Base-by-base conservation (phyloP, 2,113 vertebrate species). In the Istiophorus platypterus region DNA sequence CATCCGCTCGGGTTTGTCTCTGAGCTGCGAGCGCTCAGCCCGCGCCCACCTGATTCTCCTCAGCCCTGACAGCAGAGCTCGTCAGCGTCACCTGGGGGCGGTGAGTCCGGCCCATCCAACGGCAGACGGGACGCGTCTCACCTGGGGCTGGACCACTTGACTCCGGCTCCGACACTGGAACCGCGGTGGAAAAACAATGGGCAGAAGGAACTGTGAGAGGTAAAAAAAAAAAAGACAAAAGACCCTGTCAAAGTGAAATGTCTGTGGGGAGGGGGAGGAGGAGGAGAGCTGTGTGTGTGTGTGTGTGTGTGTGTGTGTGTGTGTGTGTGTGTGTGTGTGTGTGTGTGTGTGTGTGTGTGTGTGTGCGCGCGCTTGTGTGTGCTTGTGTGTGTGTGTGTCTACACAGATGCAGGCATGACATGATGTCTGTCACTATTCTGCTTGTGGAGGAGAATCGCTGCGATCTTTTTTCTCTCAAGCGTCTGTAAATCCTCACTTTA, bases 141-240 rank as follows among this genome's bases (percentile, higher is more conserved):
- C 72, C 80, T 22, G 18, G 12, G 59, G 14, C n/a, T n/a, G 42
- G 7, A 52, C 42, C 7, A 0, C n/a, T 5, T 47, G 3, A 18
- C 49, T 45, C 1, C 2, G 17, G 26, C 15, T 75, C 3, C 1
- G 7, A 2, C 7, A 10, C 12, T 7, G 13, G 42, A 24, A 29
- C 2, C 14, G 2, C 20, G 51, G 11, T 52, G 54, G 42, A 5
- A 20, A 20, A 61, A 45, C 51, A n/a, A 24, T 18, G 9, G 0
- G 6, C 2, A 26, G 29, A 39, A 34, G 54, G 31, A 10, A 3
- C 13, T 42, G 2, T 66, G 17, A 31, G 0, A 83, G 83, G 87
- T 88, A 80, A 85, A 69, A 17, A 34, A 18, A 59, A 5, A 2
- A 80, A 85, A 69, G 17, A 34, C n/a, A 59, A 5, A 2, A 27